These are phyloP conservation scores for Chelon auratus DNA, from an alignment of 2,797 vertebrate species.

Conservation along the genomic window DNA sequence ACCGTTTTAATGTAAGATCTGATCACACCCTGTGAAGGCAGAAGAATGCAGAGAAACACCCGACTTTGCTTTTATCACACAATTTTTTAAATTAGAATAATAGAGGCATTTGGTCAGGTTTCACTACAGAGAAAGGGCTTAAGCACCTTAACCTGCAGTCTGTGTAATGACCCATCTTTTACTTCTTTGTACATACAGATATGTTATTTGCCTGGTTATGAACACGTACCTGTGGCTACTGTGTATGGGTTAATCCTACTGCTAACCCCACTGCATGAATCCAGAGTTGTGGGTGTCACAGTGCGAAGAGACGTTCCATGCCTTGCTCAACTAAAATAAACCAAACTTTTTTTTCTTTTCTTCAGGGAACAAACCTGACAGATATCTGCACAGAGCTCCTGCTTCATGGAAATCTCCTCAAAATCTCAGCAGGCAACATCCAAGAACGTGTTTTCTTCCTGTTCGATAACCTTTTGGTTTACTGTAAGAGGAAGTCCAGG, in stretches of 20 bases:
- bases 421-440: conserved; percentile 99
- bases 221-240: conserved; percentile 8
- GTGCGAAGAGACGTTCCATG: neutral
- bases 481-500: conserved; percentile 99
- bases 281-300: no score
- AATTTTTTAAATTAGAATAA: neutral
- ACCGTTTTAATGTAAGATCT: neutral
- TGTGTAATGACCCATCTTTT: conserved; percentile 16
- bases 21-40: conserved; percentile 36
- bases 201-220: conserved; percentile 10
- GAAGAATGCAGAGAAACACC: conserved; percentile 3
- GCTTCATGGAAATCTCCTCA: conserved; percentile 94
- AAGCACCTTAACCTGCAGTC: conserved; percentile 16
- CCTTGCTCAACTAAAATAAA: conserved; percentile 20
- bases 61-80: neutral
- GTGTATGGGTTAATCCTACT: no score
- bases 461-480: conserved; percentile 98
- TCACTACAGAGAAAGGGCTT: conserved; percentile 9
- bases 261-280: no score
- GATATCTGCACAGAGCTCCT: conserved; percentile 97
- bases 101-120: conserved; percentile 10
- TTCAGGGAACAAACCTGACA: conserved; percentile 96
- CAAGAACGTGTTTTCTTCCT: conserved; percentile 98
- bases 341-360: conserved; percentile 16
- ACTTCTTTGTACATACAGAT: neutral